phyloP scores from a whole-genome alignment of 2,888 invertebrate genomes.

The Coremacera marginata region DNA sequence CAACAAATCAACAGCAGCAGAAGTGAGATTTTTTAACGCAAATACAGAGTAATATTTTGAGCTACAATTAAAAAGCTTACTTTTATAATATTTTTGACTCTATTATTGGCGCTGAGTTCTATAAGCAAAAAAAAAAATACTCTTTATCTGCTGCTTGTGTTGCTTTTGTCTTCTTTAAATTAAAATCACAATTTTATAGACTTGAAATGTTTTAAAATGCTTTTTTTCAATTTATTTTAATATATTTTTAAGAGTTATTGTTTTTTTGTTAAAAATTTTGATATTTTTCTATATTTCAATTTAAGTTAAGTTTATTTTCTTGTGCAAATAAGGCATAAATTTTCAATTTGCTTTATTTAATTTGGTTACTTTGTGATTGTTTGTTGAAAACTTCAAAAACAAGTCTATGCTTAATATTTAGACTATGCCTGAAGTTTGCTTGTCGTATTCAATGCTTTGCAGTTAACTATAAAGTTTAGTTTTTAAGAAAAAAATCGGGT shows the following conservation, averaged over 20 bases:
- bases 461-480: background rate
- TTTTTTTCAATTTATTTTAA: constrained; percentile 24
- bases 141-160: background rate
- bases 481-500: background rate
- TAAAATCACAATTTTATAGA: constrained; percentile 70
- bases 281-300: background rate
- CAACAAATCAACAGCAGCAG: constrained; percentile 17
- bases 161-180: constrained; percentile 55
- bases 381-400: constrained; percentile 17
- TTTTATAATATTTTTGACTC: too few species aligned
- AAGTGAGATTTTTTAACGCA: background rate
- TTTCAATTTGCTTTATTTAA: background rate
- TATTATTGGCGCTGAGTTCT: background rate
- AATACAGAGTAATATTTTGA: background rate
- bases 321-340: background rate
- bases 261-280: background rate
- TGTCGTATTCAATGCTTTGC: background rate
- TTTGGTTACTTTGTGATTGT: background rate
- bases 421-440: constrained; percentile 28
- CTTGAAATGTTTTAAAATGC: constrained; percentile 59
- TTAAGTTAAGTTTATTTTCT: background rate
- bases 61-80: too few species aligned
- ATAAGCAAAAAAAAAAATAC: background rate
- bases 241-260: constrained; percentile 18
- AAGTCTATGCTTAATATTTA: constrained; percentile 23